Percentiles rank a stretch among this genome's conserved stretches.
Conservation (phyloP, 2,797 vertebrate species). For the Champsocephalus esox region DNA sequence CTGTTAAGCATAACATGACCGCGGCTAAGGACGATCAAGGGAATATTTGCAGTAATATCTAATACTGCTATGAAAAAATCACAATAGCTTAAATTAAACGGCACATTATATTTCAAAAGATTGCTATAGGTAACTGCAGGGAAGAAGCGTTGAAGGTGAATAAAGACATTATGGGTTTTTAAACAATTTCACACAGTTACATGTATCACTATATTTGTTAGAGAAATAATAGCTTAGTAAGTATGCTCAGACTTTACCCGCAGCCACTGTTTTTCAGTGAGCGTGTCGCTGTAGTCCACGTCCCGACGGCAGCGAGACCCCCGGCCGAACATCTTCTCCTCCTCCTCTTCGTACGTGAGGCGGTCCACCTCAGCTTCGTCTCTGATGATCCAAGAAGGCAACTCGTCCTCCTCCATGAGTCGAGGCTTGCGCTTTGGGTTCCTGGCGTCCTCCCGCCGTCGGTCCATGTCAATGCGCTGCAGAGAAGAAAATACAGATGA, state of each 20-base stretch:
- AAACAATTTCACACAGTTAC: background rate
- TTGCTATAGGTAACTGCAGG: background rate
- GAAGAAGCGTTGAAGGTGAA: background rate
- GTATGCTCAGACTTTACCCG: constrained; percentile 83
- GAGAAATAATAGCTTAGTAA: background rate
- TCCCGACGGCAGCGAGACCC: constrained; percentile 95
- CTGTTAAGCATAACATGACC: too few species aligned
- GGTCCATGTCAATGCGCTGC: constrained; percentile 97
- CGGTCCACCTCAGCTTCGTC: constrained; percentile 97
- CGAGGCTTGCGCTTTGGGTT: constrained; percentile 97
- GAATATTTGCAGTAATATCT: too few species aligned
- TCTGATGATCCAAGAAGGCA: constrained; percentile 98
- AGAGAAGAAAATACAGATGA: background rate
- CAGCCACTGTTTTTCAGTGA: constrained; percentile 98
- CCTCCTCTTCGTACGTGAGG: constrained; percentile 96
- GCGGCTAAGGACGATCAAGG: too few species aligned
- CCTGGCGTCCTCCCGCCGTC: constrained; percentile 94
- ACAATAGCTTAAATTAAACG: background rate
- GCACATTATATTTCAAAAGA: background rate
- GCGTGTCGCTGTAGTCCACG: constrained; percentile 96
- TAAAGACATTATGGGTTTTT: background rate
- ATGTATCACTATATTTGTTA: background rate
- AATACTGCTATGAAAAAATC: too few species aligned
- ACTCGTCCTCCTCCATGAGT: constrained; percentile 96
- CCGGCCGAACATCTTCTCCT: constrained; percentile 96